A percentile compares a stretch with the other conserved stretches of the same genome.
Evolutionary conservation across 2,797 vertebrate genomes (phyloP).

Genomic region (Masticophis lateralis): DNA sequence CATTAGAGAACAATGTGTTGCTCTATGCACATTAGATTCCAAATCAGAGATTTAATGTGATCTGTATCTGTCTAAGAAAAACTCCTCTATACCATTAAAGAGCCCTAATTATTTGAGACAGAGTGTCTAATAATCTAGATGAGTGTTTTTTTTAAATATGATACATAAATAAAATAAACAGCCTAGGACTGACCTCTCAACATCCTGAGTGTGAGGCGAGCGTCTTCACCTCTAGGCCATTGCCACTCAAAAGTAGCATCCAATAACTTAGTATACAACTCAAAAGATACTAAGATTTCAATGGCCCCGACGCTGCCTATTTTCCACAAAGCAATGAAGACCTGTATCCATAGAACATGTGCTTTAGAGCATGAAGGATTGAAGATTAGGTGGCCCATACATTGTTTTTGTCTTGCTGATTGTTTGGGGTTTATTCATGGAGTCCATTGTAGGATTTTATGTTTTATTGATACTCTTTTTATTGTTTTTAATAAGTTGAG

Average conservation of each 20-base stretch:
- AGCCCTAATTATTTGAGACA: neutral
- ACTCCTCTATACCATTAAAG: neutral
- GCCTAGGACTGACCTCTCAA: neutral
- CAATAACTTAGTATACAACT: neutral
- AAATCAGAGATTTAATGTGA: neutral
- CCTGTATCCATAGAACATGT: neutral
- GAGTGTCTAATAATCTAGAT: neutral
- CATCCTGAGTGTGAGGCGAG: neutral
- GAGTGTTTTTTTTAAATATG: neutral
- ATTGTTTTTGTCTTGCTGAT: neutral
- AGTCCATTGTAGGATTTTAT: neutral
- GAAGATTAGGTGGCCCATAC: neutral
- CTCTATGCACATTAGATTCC: neutral
- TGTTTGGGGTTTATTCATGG: neutral
- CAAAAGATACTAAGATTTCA: neutral
- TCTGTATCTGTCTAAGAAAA: neutral
- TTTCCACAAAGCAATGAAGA: neutral
- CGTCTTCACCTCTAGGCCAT: neutral
- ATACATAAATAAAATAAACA: neutral
- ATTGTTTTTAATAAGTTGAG: neutral
- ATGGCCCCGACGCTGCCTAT: neutral
- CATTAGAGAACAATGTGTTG: neutral
- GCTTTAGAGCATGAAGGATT: neutral
- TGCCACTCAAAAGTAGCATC: neutral
- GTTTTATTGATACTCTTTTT: neutral